phyloP scores from a whole-genome alignment of 2,113 vertebrate species.

The Centropristis striata region DNA sequence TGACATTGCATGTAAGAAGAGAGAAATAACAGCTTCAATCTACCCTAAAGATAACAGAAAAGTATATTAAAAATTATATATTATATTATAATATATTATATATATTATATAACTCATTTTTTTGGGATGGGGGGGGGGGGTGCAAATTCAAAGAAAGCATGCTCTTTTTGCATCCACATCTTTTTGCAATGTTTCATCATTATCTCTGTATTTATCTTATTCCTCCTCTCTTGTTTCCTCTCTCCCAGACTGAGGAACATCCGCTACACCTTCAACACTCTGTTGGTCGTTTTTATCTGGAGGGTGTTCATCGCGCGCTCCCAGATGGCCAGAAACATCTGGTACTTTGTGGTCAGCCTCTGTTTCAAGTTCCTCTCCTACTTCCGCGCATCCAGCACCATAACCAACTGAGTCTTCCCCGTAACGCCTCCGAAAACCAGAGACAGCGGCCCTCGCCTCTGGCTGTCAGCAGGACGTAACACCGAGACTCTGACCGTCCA shows the following conservation, averaged over 20 bases:
- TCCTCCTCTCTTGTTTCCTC: neutral
- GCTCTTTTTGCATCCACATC: no score
- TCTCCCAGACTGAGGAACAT: conserved; percentile 92
- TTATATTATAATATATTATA: no score
- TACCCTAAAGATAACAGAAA: neutral
- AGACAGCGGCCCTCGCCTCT: conserved; percentile 35
- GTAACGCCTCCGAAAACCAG: conserved; percentile 7
- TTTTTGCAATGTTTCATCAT: neutral
- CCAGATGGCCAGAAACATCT: conserved; percentile 96
- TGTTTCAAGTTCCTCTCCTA: conserved; percentile 98
- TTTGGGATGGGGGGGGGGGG: no score
- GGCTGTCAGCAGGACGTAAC: conserved; percentile 36
- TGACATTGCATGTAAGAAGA: neutral
- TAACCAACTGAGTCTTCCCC: conserved; percentile 86
- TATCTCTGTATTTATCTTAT: neutral
- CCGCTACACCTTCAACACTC: conserved; percentile 93
- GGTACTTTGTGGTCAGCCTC: conserved; percentile 97
- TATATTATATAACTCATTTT: no score
- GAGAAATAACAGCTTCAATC: neutral
- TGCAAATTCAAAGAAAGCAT: no score
- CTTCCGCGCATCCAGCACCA: conserved; percentile 94
- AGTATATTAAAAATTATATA: neutral
- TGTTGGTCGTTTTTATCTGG: conserved; percentile 94
- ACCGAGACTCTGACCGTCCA: conserved; percentile 37
- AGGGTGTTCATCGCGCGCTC: conserved; percentile 95